Conservation (phyloP, 2,888 invertebrate genomes). For the Gibbula magus region DNA sequence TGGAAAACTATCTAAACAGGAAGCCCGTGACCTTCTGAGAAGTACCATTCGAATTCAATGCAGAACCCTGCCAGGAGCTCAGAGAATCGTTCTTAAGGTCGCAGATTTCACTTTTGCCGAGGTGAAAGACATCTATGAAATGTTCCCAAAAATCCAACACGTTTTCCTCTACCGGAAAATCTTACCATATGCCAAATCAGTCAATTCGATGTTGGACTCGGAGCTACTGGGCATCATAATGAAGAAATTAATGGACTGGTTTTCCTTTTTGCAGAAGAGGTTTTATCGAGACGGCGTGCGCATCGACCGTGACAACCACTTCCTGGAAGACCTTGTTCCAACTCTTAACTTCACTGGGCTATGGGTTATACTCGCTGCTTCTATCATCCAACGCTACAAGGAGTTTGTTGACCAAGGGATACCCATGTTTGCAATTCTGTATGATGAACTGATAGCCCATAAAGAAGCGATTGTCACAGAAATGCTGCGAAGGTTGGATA, state of each 20-base stretch:
- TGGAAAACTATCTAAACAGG: not conserved
- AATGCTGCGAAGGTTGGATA: constrained; percentile 36
- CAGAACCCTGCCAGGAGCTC: constrained; percentile 33
- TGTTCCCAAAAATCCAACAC: constrained; percentile 39
- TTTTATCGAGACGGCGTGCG: not conserved
- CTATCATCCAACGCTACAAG: constrained; percentile 26
- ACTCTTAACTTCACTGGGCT: not conserved
- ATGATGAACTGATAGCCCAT: constrained; percentile 41
- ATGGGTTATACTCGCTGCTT: constrained; percentile 24
- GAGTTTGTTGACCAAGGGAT: constrained; percentile 23
- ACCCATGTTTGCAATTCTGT: constrained; percentile 31
- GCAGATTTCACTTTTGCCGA: constrained; percentile 37
- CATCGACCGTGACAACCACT: not conserved
- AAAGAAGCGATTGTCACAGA: constrained; percentile 22
- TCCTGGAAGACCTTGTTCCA: not conserved
- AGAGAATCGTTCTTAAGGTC: constrained; percentile 42
- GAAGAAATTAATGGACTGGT: constrained; percentile 36
- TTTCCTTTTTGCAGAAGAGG: constrained; percentile 22
- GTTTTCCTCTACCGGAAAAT: constrained; percentile 51
- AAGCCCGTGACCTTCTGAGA: constrained; percentile 31
- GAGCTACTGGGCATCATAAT: constrained; percentile 24
- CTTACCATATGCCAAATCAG: constrained; percentile 42
- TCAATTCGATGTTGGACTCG: constrained; percentile 33
- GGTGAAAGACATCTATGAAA: constrained; percentile 28
- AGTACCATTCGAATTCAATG: constrained; percentile 41